Conservation (phyloP, 1,140 invertebrate species). For the Delia radicum region DNA sequence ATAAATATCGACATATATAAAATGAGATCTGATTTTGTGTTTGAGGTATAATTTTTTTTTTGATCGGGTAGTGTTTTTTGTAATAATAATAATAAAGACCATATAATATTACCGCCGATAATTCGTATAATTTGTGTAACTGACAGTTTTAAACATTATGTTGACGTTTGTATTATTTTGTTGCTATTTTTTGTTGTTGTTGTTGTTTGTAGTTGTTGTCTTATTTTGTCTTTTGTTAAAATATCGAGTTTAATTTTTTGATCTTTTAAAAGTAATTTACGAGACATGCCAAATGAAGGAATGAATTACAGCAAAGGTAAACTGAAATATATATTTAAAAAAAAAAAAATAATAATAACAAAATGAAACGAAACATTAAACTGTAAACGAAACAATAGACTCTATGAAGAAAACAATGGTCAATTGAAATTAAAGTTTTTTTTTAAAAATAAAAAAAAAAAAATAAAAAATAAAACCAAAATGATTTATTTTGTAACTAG, state of each 20-base stretch:
- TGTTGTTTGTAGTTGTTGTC: background rate
- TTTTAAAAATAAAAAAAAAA: no score
- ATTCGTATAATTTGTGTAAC: slow-evolving; percentile 18
- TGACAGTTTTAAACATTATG: slow-evolving; percentile 15
- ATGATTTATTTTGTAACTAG: slow-evolving; percentile 9
- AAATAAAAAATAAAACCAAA: no score
- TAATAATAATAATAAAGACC: background rate
- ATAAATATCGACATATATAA: no score
- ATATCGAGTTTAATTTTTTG: background rate
- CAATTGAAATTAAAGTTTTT: background rate
- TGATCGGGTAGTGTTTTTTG: no score
- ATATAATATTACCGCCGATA: background rate
- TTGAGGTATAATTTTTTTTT: no score
- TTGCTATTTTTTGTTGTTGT: background rate
- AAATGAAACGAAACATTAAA: background rate
- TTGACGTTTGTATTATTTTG: slow-evolving; percentile 4
- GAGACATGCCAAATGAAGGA: slow-evolving; percentile 13
- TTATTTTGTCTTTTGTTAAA: background rate
- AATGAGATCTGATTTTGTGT: no score
- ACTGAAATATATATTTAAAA: no score
- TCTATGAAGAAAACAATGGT: background rate
- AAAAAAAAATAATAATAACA: no score
- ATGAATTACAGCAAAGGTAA: background rate
- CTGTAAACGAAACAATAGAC: background rate
- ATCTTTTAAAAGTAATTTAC: slow-evolving; percentile 13